Evolutionary conservation across 2,888 invertebrate species (phyloP), one percentile per base, ranked within the genome.

Genomic region (Tanytarsus gracilentus): DNA sequence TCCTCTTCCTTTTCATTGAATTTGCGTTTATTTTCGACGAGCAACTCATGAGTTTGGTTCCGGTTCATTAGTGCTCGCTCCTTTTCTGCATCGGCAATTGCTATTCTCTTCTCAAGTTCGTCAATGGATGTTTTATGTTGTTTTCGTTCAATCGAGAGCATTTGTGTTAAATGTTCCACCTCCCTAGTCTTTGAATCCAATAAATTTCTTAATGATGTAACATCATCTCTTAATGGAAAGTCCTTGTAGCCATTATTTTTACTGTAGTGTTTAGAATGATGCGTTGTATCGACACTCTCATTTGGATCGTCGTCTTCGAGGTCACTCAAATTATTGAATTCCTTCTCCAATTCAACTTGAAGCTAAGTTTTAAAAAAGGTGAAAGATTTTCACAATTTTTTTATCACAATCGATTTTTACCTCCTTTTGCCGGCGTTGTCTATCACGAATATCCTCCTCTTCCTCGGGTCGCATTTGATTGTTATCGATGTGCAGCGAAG

Each of bases 381-480:
- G 61, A 62, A 59, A 36, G 26, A 55, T 18, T 48, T 23, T 16
- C 62, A 62, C n/a, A n/a, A n/a, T 59, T 23, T 30, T 33, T 33
- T 29, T 25, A 50, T 11, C 14, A 21, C n/a, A 36, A 40, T 14
- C 26, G 21, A 23, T 27, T 62, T 40, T 64, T 70, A 85, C 85
- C 78, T 85, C 85, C 68, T 80, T 79, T 64, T 83, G 76, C 29
- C 82, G 77, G 61, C 84, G 76, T 66, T 80, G 79, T 68, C 81
- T 79, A 68, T 86, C 86, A 70, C 84, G 83, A 1, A 81, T 66
- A 63, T 81, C 83, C 66, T 86, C 85, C 65, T 84, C 83, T 63
- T 83, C 82, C 61, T 82, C 77, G 58, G 80, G 76, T 62, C 79
- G 77, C 68, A 83, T 82, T 49, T 79, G 75, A 66, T 79, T 81